Evolutionary conservation across 2,888 invertebrate species (phyloP), one percentile per base, ranked within the genome.

Genomic region (Eledone cirrhosa): DNA sequence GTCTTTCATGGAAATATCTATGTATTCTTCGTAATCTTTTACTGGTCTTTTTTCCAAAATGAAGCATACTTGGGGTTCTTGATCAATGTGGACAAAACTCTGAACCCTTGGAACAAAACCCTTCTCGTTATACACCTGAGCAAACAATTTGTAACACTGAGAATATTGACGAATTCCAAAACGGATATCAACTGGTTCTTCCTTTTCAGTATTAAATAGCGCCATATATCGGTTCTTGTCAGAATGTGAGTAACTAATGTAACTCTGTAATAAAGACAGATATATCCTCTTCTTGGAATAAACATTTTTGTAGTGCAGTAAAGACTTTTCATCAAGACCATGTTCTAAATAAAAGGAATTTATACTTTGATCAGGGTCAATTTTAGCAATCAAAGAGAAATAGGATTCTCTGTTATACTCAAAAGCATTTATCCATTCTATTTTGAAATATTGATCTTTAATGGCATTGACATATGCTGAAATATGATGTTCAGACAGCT

Each of bases 251-350:
- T 83, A 80, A 78, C 87, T 88, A 48, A 83, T 83, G 82, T 86
- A 88, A 80, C 87, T 87, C 80, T 88, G 89, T 67, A 89, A 84
- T 79, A 86, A 84, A 11, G 85, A 87, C 80, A 89, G 84, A 80
- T 88, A 87, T 83, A 86, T 87, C 47, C 86, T 87, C 13, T 80
- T 77, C 41, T 83, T 82, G 76, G 87, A 84, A 31, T 85, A 82
- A 31, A 83, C 81, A 1, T 87, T 81, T 80, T 87, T 87, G 19
- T 80, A 80, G 29, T 83, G 80, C 13, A 85, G 82, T 8, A 88
- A 82, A 53, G 84, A 83, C 63, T 85, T 72, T 77, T 86, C 83
- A 3, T 81, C 81, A 33, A 88, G 79, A 11, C 87, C 88, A 29
- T 85, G 85, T 24, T 86, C 80, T 13, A 87, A 82, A 14, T 84